Percentiles rank a stretch among this genome's conserved stretches.
Evolutionary conservation across 2,888 invertebrate genomes (phyloP).

Genomic region (Scaptomyza caliginosa): DNA sequence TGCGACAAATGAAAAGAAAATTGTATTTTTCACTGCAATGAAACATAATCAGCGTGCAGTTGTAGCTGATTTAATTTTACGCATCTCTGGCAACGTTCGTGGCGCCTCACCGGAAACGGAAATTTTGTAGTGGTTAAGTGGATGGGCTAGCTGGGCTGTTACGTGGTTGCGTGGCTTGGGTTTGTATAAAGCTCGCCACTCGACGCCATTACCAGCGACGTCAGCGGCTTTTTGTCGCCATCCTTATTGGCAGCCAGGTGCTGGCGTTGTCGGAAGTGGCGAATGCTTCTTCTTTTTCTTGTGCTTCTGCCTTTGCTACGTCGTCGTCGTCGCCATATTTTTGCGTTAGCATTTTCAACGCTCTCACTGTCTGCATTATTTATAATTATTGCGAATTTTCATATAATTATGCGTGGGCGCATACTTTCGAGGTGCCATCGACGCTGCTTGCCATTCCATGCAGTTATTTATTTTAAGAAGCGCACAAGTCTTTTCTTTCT

Average conservation of each 20-base stretch:
- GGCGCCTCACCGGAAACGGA: slow-evolving; percentile 51
- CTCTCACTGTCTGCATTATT: slow-evolving; percentile 61
- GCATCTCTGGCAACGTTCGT: slow-evolving; percentile 20
- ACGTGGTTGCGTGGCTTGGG: neutral
- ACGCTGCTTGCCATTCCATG: slow-evolving; percentile 29
- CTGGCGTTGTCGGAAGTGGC: slow-evolving; percentile 61
- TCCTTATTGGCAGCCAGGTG: slow-evolving; percentile 29
- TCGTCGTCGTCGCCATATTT: neutral
- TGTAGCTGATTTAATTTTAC: slow-evolving; percentile 56
- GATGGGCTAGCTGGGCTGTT: slow-evolving; percentile 1
- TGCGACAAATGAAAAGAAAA: slow-evolving; percentile 12
- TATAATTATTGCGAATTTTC: slow-evolving; percentile 77
- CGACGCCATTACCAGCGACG: slow-evolving; percentile 18
- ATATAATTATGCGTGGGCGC: slow-evolving; percentile 75
- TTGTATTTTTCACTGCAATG: slow-evolving; percentile 23
- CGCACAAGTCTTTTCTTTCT: slow-evolving; percentile 36
- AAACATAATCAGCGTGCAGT: slow-evolving; percentile 40
- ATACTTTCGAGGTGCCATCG: slow-evolving; percentile 26
- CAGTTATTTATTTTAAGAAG: slow-evolving; percentile 68
- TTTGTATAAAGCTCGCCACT: slow-evolving; percentile 11
- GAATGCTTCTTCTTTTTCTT: slow-evolving; percentile 33
- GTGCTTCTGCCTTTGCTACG: too few species aligned
- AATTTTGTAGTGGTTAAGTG: slow-evolving; percentile 50
- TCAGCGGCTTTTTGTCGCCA: slow-evolving; percentile 2
- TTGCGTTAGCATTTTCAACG: slow-evolving; percentile 44